Evolutionary conservation across 2,888 invertebrate species (phyloP).

Genomic region (Pristionchus arcanus): DNA sequence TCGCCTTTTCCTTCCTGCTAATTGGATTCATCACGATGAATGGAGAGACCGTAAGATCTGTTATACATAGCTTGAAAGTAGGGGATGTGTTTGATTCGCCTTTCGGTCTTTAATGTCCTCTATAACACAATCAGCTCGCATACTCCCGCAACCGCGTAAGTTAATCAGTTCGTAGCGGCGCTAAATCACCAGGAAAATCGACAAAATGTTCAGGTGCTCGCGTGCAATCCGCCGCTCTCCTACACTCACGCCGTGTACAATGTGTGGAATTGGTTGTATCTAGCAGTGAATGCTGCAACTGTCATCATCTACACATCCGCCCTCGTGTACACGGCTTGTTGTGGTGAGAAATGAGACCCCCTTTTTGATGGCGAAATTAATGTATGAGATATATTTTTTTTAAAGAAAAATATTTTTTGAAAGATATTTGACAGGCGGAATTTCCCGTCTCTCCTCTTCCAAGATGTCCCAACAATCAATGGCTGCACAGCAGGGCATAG

Average conservation of each 20-base stretch:
- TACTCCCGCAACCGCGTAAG: too few relatives aligned
- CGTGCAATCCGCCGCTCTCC: constrained; percentile 52
- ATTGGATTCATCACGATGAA: constrained; percentile 51
- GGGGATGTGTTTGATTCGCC: too few relatives aligned
- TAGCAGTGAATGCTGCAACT: constrained; percentile 43
- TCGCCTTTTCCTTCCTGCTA: constrained; percentile 27
- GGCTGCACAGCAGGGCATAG: constrained; percentile 25
- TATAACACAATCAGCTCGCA: neutral
- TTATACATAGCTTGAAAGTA: too few relatives aligned
- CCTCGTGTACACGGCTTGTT: constrained; percentile 42
- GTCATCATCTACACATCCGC: constrained; percentile 47
- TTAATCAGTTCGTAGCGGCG: neutral
- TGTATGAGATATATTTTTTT: too few relatives aligned
- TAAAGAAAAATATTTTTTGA: too few relatives aligned
- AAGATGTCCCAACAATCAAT: constrained; percentile 6
- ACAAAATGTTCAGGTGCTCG: neutral
- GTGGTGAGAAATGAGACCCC: constrained; percentile 14
- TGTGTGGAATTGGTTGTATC: constrained; percentile 47
- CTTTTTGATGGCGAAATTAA: too few relatives aligned
- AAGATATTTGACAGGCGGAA: neutral
- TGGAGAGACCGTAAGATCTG: constrained; percentile 5
- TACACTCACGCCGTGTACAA: constrained; percentile 18
- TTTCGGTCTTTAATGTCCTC: too few relatives aligned
- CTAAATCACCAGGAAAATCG: neutral
- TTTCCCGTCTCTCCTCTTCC: neutral